Percentiles rank a stretch among this genome's conserved stretches.
Conservation (phyloP, 1,140 invertebrate species). For the Drosophila kikkawai region DNA sequence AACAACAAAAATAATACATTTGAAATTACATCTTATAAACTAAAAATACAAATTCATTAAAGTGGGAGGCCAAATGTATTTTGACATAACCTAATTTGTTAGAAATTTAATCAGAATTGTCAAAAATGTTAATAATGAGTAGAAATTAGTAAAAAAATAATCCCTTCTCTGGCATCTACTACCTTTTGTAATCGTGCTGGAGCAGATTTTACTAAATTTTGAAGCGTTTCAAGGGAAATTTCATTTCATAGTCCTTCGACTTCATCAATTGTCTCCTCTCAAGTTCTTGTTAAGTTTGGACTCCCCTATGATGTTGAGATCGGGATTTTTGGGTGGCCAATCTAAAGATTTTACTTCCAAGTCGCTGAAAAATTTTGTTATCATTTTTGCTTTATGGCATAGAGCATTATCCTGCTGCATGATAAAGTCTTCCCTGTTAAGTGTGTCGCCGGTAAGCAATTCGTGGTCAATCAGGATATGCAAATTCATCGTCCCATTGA, state of each 20-base stretch:
- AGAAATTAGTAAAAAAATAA: constrained; percentile 2
- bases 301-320: constrained; percentile 3
- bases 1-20: no score
- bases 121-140: neutral
- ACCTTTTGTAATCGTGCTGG: neutral
- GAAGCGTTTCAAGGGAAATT: constrained; percentile 2
- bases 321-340: neutral
- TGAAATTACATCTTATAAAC: no score
- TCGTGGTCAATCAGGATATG: constrained; percentile 22
- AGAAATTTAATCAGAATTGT: neutral
- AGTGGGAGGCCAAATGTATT: constrained; percentile 1
- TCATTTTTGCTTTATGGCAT: constrained; percentile 3
- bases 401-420: constrained; percentile 30
- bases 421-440: constrained; percentile 17
- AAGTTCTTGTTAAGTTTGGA: constrained; percentile 1
- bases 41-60: neutral
- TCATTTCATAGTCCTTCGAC: constrained; percentile 4
- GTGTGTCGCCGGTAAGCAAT: constrained; percentile 15
- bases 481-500: constrained; percentile 18
- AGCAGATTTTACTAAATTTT: no score
- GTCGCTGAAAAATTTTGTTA: neutral
- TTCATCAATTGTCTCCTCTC: constrained; percentile 8
- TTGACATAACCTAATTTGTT: constrained; percentile 5
- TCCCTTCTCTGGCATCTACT: neutral
- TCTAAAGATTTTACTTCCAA: no score